phyloP scores from a whole-genome alignment of 2,113 vertebrate genomes.

The Capricornis sumatraensis region DNA sequence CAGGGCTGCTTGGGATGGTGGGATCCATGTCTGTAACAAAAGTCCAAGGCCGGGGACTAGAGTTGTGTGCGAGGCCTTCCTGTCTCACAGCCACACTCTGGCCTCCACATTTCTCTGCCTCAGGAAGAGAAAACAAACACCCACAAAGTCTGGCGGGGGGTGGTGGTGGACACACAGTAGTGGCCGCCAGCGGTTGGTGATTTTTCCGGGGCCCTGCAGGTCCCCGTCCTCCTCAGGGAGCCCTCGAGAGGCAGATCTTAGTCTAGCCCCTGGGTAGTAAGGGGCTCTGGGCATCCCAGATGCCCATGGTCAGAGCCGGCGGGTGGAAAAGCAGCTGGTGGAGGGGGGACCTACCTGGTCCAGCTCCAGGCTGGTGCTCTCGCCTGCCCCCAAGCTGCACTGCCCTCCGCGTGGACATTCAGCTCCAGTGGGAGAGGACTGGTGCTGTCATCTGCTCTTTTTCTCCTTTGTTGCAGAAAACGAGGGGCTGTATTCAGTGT shows the following conservation, averaged over 20 bases:
- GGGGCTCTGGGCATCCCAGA: not conserved
- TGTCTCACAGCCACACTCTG: not conserved
- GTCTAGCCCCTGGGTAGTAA: not conserved
- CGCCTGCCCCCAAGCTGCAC: not conserved
- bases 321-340: not conserved
- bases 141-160: not conserved
- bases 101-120: not conserved
- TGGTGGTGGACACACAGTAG: not conserved
- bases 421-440: not conserved
- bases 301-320: not conserved
- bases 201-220: not conserved
- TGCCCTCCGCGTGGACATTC: rapidly evolving
- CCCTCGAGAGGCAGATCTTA: not conserved
- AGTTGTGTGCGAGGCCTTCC: not conserved
- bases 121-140: not conserved
- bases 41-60: not conserved
- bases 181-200: not conserved
- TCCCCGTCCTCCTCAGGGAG: not conserved
- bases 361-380: not conserved
- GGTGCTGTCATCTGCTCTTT: not conserved
- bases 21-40: not conserved
- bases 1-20: not conserved
- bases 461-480: not conserved
- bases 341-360: not conserved
- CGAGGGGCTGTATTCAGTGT: rapidly evolving